These are phyloP conservation scores for Tribolium castaneum DNA, from an alignment of 1,140 invertebrate species.

Conservation along the genomic window DNA sequence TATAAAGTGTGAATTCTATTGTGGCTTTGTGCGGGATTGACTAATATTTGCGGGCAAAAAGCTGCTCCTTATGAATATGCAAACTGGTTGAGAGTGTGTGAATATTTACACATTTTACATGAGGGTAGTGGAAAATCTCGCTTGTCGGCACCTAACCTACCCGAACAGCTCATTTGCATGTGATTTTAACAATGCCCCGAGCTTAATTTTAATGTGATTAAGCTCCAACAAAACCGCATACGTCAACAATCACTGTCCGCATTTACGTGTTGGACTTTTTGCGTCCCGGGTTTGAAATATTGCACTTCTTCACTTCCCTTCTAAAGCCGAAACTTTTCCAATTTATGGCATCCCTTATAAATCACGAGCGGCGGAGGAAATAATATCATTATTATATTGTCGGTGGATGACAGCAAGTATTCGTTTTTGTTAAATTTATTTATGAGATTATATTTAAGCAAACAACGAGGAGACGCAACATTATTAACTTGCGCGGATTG, in stretches of 20 bases:
- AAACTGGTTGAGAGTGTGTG: constrained; percentile 39
- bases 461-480: constrained; percentile 44
- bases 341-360: constrained; percentile 52
- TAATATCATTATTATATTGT: constrained; percentile 56
- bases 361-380: constrained; percentile 50
- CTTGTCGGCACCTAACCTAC: constrained; percentile 43
- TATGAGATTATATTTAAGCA: constrained; percentile 57
- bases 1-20: constrained; percentile 29
- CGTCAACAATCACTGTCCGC: neutral
- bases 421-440: constrained; percentile 55
- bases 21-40: neutral
- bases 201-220: constrained; percentile 39
- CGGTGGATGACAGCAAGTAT: constrained; percentile 49
- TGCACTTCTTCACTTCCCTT: constrained; percentile 15
- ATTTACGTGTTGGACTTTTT: neutral
- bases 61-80: constrained; percentile 26
- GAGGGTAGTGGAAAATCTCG: constrained; percentile 39
- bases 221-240: constrained; percentile 16
- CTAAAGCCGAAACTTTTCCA: constrained; percentile 43
- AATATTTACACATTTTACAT: constrained; percentile 51
- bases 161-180: constrained; percentile 45
- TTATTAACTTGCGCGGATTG: constrained; percentile 48
- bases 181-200: constrained; percentile 46
- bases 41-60: constrained; percentile 30
- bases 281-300: constrained; percentile 30